Evolutionary conservation across 2,113 vertebrate species (phyloP).

Genomic region (Perca schrenkii): DNA sequence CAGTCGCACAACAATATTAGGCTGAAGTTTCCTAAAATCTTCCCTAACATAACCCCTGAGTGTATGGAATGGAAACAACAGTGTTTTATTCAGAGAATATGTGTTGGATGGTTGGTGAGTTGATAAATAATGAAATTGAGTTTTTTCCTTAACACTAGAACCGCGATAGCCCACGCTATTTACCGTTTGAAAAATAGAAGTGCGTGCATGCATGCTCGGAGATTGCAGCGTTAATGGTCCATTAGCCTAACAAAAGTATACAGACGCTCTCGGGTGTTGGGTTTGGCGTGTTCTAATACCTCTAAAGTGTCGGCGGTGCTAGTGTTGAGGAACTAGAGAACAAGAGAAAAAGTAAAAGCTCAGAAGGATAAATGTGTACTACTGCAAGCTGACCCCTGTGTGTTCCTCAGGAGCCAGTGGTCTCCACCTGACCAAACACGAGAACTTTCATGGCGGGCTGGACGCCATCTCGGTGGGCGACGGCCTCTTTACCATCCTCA

Average conservation of each 20-base stretch:
- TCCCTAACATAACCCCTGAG: not conserved
- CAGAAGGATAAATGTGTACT: not conserved
- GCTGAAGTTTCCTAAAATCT: not conserved
- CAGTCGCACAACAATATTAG: not conserved
- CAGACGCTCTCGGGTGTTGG: too few species aligned
- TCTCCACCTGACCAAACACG: constrained; percentile 97
- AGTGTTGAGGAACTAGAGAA: not conserved
- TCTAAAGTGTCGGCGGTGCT: too few species aligned
- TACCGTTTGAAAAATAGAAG: too few species aligned
- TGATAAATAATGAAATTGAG: too few species aligned
- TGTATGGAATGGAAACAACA: not conserved
- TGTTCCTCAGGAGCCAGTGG: constrained; percentile 92
- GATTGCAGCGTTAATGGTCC: too few species aligned
- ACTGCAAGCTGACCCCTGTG: not conserved
- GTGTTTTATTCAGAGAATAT: too few species aligned
- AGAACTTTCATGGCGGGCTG: constrained; percentile 97
- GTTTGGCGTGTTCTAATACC: too few species aligned
- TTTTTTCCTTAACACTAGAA: too few species aligned
- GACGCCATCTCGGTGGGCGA: constrained; percentile 99
- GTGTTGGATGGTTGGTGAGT: too few species aligned
- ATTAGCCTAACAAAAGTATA: too few species aligned
- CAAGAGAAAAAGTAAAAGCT: not conserved
- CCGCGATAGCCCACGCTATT: too few species aligned
- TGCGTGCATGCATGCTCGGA: too few species aligned
- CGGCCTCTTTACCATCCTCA: constrained; percentile 97